Evolutionary conservation across 2,113 vertebrate genomes (phyloP).

Genomic region (Narcine bancroftii): DNA sequence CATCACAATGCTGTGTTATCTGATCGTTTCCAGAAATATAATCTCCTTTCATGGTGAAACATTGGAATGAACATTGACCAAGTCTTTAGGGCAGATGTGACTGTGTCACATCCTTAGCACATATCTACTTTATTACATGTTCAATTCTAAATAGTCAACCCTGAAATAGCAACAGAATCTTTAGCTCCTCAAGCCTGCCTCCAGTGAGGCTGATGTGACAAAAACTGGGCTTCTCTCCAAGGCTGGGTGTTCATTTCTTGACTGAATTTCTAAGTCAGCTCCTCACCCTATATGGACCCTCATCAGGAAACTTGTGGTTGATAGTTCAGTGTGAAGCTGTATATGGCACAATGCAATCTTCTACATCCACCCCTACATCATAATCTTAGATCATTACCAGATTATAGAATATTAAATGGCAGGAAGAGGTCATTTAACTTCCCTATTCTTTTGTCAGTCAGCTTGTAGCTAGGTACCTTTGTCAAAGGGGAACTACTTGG

Average conservation of each 20-base stretch:
- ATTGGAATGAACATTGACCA: not conserved
- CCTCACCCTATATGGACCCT: not conserved
- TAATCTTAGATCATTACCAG: too few relatives aligned
- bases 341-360: too few relatives aligned
- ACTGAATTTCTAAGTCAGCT: not conserved
- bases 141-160: not conserved
- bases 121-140: not conserved
- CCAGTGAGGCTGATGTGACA: not conserved
- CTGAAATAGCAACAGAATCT: slow-evolving; percentile 12
- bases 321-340: not conserved
- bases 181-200: not conserved
- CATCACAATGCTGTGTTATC: not conserved
- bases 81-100: not conserved
- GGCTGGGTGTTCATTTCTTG: not conserved
- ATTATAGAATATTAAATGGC: too few relatives aligned
- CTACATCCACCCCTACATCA: too few relatives aligned
- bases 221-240: not conserved
- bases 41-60: not conserved
- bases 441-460: too few relatives aligned
- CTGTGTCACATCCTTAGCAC: not conserved
- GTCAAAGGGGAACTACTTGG: too few relatives aligned
- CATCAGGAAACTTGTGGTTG: not conserved
- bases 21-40: not conserved
- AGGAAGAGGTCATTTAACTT: too few relatives aligned
- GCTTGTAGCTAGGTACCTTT: too few relatives aligned